Conservation (phyloP, 2,888 invertebrate genomes). For the Zygothrica quintamaculata region DNA sequence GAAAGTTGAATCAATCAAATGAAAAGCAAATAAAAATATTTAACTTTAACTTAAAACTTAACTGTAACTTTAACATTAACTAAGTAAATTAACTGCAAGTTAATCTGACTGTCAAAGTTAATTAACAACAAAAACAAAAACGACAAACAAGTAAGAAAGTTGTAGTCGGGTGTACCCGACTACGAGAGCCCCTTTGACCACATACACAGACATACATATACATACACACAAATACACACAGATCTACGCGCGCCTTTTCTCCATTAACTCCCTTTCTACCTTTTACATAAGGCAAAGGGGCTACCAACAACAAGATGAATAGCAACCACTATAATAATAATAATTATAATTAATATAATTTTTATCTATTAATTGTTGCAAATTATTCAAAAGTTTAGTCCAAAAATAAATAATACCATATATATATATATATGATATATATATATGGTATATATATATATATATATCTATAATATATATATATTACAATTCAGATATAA, state of each 20-base stretch:
- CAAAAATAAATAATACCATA: too few species aligned
- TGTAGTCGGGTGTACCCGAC: too few species aligned
- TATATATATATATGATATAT: too few species aligned
- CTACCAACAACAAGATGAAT: too few species aligned
- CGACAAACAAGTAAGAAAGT: too few species aligned
- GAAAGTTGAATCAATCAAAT: too few species aligned
- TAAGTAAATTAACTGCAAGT: conserved; percentile 56
- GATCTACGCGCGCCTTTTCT: too few species aligned
- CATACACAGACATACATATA: neutral
- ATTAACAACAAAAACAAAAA: conserved; percentile 35
- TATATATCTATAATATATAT: too few species aligned
- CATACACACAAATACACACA: conserved; percentile 6
- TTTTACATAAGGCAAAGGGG: too few species aligned
- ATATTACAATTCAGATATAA: too few species aligned
- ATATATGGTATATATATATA: neutral
- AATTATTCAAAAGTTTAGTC: conserved; percentile 55
- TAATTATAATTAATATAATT: conserved; percentile 19
- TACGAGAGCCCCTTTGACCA: too few species aligned
- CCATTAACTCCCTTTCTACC: too few species aligned
- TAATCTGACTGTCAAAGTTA: conserved; percentile 64
- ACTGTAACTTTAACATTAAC: conserved; percentile 15
- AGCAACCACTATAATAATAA: conserved; percentile 5
- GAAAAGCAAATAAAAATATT: neutral
- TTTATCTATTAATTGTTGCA: conserved; percentile 48
- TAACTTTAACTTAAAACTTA: conserved; percentile 7